phyloP scores from a whole-genome alignment of 2,888 invertebrate genomes.

The Troides oblongomaculatus region DNA sequence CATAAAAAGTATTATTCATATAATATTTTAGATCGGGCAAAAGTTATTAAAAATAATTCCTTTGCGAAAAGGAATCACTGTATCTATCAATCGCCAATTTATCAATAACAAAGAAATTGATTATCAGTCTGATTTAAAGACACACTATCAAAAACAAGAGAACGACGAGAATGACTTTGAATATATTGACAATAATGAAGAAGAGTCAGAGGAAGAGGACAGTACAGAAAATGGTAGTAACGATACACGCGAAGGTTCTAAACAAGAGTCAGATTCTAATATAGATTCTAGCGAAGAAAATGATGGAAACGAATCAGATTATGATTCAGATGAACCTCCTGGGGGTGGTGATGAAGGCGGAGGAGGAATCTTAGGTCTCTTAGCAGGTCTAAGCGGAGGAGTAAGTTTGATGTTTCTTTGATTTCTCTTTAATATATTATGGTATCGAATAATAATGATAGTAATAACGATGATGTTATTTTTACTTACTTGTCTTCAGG shows the following conservation, averaged over 20 bases:
- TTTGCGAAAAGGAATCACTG: background rate
- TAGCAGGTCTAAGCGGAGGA: slow-evolving; percentile 70
- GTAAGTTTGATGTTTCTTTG: slow-evolving; percentile 46
- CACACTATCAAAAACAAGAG: slow-evolving; percentile 51
- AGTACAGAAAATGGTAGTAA: slow-evolving; percentile 31
- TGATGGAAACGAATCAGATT: slow-evolving; percentile 46
- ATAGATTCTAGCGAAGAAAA: slow-evolving; percentile 28
- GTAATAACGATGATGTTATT: background rate
- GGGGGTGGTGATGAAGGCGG: slow-evolving; percentile 69
- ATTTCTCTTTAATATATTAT: background rate
- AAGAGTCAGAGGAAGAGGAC: slow-evolving; percentile 47
- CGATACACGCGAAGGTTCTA: slow-evolving; percentile 40
- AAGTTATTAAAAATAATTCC: background rate
- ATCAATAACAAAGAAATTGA: slow-evolving; percentile 52
- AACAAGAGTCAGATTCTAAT: slow-evolving; percentile 49
- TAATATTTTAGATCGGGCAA: background rate
- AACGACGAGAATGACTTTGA: slow-evolving; percentile 37
- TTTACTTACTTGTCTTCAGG: slow-evolving; percentile 42
- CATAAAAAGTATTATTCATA: background rate
- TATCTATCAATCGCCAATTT: slow-evolving; percentile 44
- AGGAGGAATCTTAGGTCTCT: slow-evolving; percentile 67
- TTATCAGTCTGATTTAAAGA: slow-evolving; percentile 43
- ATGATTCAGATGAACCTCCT: slow-evolving; percentile 66
- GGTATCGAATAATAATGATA: background rate
- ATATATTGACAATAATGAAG: slow-evolving; percentile 35